These are phyloP conservation scores for Acanthaster planci DNA, from an alignment of 35 echinoderm and acorn worm genomes.

Conservation along the genomic window DNA sequence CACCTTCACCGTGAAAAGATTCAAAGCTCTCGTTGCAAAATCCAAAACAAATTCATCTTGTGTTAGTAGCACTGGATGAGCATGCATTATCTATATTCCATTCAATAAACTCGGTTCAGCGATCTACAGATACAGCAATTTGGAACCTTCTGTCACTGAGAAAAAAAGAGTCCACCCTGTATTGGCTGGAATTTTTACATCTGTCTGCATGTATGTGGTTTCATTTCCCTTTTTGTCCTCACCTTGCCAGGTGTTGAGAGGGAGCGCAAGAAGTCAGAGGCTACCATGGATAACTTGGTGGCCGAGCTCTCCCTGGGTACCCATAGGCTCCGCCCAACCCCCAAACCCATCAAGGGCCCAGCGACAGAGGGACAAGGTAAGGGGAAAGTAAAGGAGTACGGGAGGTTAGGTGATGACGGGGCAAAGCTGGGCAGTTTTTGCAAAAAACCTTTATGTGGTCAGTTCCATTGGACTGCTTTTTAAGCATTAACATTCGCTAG, in stretches of 20 bases:
- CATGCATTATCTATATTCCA: too few relatives aligned
- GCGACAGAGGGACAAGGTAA: slow-evolving; percentile 35
- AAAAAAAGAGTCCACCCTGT: too few relatives aligned
- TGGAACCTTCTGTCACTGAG: too few relatives aligned
- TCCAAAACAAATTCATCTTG: too few relatives aligned
- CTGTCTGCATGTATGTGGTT: too few relatives aligned
- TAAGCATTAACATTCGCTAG: too few relatives aligned
- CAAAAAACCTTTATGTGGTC: neutral
- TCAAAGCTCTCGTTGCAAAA: too few relatives aligned
- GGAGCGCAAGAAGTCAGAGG: slow-evolving; percentile 36
- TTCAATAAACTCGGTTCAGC: too few relatives aligned
- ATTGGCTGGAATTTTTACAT: too few relatives aligned
- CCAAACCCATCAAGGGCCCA: slow-evolving; percentile 50
- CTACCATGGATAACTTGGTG: slow-evolving; percentile 59
- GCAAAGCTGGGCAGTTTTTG: neutral
- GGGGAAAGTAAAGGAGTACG: neutral
- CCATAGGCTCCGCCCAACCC: slow-evolving; percentile 51
- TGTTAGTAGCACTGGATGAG: too few relatives aligned
- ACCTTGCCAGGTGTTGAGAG: slow-evolving; percentile 21
- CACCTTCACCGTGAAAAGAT: too few relatives aligned
- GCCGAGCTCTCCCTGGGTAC: slow-evolving; percentile 39
- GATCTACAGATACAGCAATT: too few relatives aligned
- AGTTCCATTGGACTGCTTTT: neutral
- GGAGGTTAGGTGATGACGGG: neutral
- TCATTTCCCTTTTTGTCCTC: neutral